A percentile compares a stretch with the other conserved stretches of the same genome.
phyloP scores from a whole-genome alignment of 2,888 invertebrate genomes.

The Psylliodes chrysocephalus region DNA sequence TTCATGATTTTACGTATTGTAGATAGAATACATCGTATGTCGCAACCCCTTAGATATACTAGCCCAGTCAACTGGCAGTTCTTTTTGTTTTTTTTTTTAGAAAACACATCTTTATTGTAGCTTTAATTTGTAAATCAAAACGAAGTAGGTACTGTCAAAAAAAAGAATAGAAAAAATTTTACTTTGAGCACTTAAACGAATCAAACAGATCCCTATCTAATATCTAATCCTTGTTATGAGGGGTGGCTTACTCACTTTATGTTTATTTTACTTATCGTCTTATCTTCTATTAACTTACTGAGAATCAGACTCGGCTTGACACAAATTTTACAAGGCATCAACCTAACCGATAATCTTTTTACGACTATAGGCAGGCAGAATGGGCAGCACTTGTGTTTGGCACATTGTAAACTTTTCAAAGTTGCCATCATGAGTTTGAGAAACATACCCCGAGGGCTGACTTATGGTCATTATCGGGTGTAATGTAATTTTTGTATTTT shows the following conservation, averaged over 20 bases:
- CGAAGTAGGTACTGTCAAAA: no score
- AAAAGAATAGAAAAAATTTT: no score
- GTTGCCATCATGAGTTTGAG: constrained; percentile 28
- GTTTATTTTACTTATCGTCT: constrained; percentile 31
- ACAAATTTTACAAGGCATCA: constrained; percentile 25
- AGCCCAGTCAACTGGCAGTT: no score
- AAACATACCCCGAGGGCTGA: constrained; percentile 26
- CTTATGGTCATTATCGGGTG: constrained; percentile 26
- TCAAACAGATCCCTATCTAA: no score
- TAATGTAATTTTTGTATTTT: constrained; percentile 15
- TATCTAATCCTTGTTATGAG: constrained; percentile 3
- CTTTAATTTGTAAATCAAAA: no score
- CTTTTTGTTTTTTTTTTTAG: no score
- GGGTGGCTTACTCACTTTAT: background rate
- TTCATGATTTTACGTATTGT: no score
- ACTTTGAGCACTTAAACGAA: no score
- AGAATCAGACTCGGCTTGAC: constrained; percentile 31
- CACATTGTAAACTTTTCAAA: constrained; percentile 44
- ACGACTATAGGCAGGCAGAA: constrained; percentile 31
- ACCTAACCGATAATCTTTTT: constrained; percentile 39
- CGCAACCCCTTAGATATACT: no score
- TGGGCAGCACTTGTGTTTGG: constrained; percentile 40
- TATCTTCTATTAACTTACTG: constrained; percentile 35
- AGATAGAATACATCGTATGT: no score
- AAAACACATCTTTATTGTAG: no score